These are phyloP conservation scores for Xenus cinereus DNA, from an alignment of 2,113 vertebrate species.

Conservation along the genomic window DNA sequence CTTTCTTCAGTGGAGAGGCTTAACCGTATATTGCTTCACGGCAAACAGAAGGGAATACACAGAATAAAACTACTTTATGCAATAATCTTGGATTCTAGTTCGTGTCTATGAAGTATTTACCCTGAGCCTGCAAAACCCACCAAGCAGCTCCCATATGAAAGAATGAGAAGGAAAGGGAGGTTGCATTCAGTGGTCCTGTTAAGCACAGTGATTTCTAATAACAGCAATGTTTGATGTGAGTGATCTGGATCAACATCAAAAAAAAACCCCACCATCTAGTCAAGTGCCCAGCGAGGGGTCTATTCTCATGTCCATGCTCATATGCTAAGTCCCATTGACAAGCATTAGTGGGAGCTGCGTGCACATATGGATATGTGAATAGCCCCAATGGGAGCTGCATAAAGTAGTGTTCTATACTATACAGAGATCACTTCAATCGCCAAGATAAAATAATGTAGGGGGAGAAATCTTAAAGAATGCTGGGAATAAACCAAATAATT, in stretches of 20 bases:
- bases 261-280: conserved; percentile 7
- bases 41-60: background rate
- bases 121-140: background rate
- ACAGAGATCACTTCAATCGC: background rate
- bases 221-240: background rate
- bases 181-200: background rate
- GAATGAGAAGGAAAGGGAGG: background rate
- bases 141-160: background rate
- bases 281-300: conserved; percentile 53
- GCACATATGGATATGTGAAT: conserved; percentile 43
- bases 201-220: conserved; percentile 34
- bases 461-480: background rate
- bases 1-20: background rate
- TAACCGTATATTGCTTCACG: background rate
- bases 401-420: background rate
- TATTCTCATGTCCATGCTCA: conserved; percentile 52
- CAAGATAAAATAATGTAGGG: background rate
- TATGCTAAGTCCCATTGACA: conserved; percentile 54
- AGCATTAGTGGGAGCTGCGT: conserved; percentile 40
- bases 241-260: conserved; percentile 51
- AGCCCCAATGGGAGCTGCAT: conserved; percentile 39
- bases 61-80: background rate
- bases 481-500: background rate
- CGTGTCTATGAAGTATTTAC: background rate
- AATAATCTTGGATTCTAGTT: background rate